phyloP scores from a whole-genome alignment of 2,113 vertebrate species.

The Atlantisia rogersi region DNA sequence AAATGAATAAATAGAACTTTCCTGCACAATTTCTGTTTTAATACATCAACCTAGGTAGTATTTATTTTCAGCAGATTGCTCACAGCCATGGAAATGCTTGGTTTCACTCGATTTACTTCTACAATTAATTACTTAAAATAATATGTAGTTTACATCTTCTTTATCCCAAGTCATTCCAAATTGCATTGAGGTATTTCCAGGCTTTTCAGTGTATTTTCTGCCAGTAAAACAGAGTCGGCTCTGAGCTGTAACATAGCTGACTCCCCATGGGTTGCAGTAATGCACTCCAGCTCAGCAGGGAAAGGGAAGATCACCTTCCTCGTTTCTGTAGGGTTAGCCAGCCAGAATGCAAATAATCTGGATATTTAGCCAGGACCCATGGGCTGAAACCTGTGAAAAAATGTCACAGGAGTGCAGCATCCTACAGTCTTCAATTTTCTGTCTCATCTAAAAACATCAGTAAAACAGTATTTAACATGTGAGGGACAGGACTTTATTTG shows the following conservation, averaged over 20 bases:
- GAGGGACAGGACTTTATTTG: not conserved
- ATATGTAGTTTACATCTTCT: not conserved
- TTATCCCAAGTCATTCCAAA: not conserved
- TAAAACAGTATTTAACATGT: not conserved
- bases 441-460: not conserved
- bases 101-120: not conserved
- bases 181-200: not conserved
- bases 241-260: not conserved
- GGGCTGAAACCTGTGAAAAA: not conserved
- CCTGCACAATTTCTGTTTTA: not conserved
- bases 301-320: not conserved
- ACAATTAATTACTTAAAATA: not conserved
- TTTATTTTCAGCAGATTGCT: not conserved
- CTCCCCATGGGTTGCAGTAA: not conserved
- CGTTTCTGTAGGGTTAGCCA: not conserved
- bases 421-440: not conserved
- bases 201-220: constrained; percentile 10
- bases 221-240: not conserved
- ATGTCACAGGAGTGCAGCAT: not conserved
- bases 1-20: not conserved
- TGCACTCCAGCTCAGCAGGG: not conserved
- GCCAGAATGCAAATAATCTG: not conserved
- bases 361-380: not conserved
- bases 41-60: not conserved
- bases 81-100: not conserved